Evolutionary conservation across 2,797 vertebrate species (phyloP), one percentile per base, ranked within the genome.

Genomic region (Artibeus lituratus): DNA sequence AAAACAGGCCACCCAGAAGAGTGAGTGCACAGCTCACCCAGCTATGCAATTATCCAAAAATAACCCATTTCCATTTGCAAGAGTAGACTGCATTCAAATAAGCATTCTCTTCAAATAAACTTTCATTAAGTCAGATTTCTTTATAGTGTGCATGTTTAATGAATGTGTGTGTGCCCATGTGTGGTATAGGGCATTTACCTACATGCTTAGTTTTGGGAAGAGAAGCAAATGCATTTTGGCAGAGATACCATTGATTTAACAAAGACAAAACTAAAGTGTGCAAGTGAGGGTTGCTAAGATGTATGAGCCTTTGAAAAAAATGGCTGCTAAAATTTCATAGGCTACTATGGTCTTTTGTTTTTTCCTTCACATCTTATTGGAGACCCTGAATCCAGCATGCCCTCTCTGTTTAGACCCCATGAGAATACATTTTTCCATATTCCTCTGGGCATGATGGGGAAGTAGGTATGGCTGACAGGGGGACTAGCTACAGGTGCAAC

Each of bases 41-140:
- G 78, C 82, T 94, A 59, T 94, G 97, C 95, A 96, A 86, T 98
- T 97, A 97, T 95, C 96, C 89, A 11, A 78, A 95, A 97, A 97
- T 97, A 97, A 86, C 89, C 96, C 95, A 37, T 91, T 94, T 95
- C 94, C 92, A 87, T 90, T 95, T 93, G 83, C 89, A 74, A 89
- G 95, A 83, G 86, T 51, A 94, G 87, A 90, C 96, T 88, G 87
- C 70, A 89, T 95, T 97, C 97, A 94, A 96, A 96, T 93, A 95
- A 95, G 86, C 93, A 95, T 98, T 96, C 90, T 97, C 95, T 97
- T 84, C 88, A 57, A 95, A 92, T 96, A 88, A 94, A 92, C 86
- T 93, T 96, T 65, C 94, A 92, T 95, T 91, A 89, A 96, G 92
- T 84, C 91, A 67, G 86, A 73, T 74, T 84, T 83, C 57, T 94